A percentile compares a stretch with the other conserved stretches of the same genome.
Conservation (phyloP, 2,888 invertebrate species). For the Cistogaster globosa region DNA sequence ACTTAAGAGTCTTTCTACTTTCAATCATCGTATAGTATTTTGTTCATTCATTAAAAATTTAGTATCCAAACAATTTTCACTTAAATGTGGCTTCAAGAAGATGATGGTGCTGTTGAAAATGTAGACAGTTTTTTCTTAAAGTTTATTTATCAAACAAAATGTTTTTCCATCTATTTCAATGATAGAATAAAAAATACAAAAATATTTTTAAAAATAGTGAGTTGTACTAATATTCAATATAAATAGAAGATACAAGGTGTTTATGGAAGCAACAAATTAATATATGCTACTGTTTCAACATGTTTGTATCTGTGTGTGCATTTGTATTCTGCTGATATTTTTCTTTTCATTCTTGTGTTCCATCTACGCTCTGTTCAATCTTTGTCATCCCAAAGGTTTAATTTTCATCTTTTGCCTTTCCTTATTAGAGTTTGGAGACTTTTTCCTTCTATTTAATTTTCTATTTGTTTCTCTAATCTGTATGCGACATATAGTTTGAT, state of each 20-base stretch:
- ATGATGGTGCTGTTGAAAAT: neutral
- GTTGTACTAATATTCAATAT: too few relatives aligned
- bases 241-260: constrained; percentile 49
- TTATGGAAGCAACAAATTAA: constrained; percentile 51
- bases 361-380: constrained; percentile 46
- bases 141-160: constrained; percentile 28
- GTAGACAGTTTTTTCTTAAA: constrained; percentile 8
- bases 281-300: constrained; percentile 51
- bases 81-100: constrained; percentile 20
- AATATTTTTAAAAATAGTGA: neutral
- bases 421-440: constrained; percentile 53
- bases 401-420: constrained; percentile 59
- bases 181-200: constrained; percentile 20
- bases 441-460: constrained; percentile 35
- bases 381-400: constrained; percentile 72
- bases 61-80: constrained; percentile 50
- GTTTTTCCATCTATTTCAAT: constrained; percentile 53
- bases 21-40: constrained; percentile 48
- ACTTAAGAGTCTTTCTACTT: constrained; percentile 15
- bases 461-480: constrained; percentile 73
- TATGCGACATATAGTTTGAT: constrained; percentile 73
- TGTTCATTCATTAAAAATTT: constrained; percentile 73
- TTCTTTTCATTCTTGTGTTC: neutral
- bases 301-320: constrained; percentile 3
- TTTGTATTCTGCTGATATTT: neutral